A percentile compares a stretch with the other conserved stretches of the same genome.
These are phyloP conservation scores for Chroicocephalus ridibundus DNA, from an alignment of 2,113 vertebrate species.

Conservation along the genomic window DNA sequence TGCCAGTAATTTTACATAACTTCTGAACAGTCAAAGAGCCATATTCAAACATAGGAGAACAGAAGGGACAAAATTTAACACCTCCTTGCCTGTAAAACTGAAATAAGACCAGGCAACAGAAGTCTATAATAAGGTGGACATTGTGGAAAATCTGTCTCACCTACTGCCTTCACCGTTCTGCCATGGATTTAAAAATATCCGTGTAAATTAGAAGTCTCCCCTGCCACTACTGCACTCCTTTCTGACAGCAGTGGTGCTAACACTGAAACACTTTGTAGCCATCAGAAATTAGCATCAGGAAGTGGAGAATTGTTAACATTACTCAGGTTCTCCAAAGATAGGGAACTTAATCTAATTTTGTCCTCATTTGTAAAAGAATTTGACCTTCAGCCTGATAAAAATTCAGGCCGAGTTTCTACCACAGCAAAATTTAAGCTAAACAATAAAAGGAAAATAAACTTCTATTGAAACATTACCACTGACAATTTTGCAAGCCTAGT, in stretches of 20 bases:
- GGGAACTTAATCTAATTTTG: background rate
- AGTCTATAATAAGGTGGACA: background rate
- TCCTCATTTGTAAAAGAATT: background rate
- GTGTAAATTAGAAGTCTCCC: background rate
- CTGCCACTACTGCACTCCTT: background rate
- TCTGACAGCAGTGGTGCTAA: background rate
- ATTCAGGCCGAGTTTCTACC: background rate
- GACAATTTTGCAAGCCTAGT: background rate
- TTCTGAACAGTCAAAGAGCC: background rate
- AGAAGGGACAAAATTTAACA: background rate
- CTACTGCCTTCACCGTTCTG: background rate
- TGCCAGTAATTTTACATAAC: background rate
- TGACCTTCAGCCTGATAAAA: background rate
- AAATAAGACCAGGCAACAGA: background rate
- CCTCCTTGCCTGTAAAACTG: background rate
- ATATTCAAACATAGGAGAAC: background rate
- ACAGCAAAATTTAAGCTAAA: background rate
- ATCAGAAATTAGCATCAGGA: background rate
- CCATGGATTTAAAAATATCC: background rate
- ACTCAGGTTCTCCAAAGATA: background rate
- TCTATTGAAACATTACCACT: background rate
- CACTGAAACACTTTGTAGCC: background rate
- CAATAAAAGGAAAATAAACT: background rate
- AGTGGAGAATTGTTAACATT: background rate
- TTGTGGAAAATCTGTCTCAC: background rate